These are phyloP conservation scores for Syngnathoides biaculeatus DNA, from an alignment of 2,113 vertebrate species.

Conservation along the genomic window DNA sequence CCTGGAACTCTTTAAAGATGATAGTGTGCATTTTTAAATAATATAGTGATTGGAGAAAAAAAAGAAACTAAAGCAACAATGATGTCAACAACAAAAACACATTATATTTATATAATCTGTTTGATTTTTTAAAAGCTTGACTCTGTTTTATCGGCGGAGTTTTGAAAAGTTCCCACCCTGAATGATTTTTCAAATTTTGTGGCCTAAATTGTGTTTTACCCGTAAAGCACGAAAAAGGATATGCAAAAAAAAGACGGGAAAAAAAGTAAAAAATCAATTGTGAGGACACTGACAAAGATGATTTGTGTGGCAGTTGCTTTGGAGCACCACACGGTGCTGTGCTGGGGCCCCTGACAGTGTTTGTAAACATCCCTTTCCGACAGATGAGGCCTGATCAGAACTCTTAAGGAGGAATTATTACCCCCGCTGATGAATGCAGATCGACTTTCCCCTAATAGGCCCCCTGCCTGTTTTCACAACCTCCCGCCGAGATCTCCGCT, in stretches of 20 bases:
- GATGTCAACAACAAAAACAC: background rate
- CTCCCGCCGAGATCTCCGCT: slow-evolving; percentile 85
- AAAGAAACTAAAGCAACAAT: background rate
- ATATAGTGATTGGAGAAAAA: background rate
- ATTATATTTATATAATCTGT: too few species aligned
- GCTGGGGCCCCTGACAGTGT: slow-evolving; percentile 79
- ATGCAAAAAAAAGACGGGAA: background rate
- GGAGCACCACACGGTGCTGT: slow-evolving; percentile 62
- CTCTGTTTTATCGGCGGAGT: background rate
- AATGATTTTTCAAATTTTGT: background rate
- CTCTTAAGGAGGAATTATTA: slow-evolving; percentile 72
- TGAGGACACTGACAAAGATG: background rate
- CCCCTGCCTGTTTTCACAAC: slow-evolving; percentile 83
- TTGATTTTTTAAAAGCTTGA: background rate
- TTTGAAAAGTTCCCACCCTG: background rate
- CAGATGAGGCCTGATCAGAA: slow-evolving; percentile 80
- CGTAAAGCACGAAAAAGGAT: background rate
- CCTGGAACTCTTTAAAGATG: background rate
- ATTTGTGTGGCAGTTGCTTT: slow-evolving; percentile 27
- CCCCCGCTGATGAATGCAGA: slow-evolving; percentile 83
- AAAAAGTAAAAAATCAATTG: background rate
- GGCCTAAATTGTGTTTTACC: background rate
- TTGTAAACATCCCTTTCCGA: slow-evolving; percentile 86
- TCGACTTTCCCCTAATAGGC: slow-evolving; percentile 87
- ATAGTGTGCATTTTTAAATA: too few species aligned